These are phyloP conservation scores for Sabatieria punctata DNA, from an alignment of 2,888 invertebrate species.

Conservation along the genomic window DNA sequence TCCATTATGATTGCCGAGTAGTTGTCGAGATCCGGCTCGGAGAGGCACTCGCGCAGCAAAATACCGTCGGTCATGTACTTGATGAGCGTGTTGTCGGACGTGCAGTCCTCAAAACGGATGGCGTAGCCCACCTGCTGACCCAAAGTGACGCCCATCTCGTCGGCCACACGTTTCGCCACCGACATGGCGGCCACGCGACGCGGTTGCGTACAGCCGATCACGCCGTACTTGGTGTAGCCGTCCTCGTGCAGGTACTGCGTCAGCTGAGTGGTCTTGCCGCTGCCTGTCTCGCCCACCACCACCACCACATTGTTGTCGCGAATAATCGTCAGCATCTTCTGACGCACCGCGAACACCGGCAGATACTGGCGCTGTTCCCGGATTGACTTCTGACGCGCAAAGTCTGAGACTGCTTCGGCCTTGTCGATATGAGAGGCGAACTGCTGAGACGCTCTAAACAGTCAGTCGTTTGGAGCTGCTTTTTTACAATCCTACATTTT, in stretches of 20 bases:
- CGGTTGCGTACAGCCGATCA: constrained; percentile 96
- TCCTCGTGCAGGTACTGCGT: constrained; percentile 95
- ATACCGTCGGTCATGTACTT: constrained; percentile 99
- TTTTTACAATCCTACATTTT: no score
- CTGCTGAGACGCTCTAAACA: constrained; percentile 85
- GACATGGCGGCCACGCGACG: constrained; percentile 93
- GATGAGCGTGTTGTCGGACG: constrained; percentile 41
- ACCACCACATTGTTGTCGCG: constrained; percentile 46
- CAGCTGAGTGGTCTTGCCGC: constrained; percentile 91
- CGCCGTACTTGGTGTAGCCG: constrained; percentile 66
- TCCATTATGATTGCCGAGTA: constrained; percentile 99
- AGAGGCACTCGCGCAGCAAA: constrained; percentile 74
- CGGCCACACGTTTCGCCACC: constrained; percentile 93
- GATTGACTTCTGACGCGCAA: constrained; percentile 60
- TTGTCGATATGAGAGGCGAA: constrained; percentile 77
- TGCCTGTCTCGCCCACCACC: constrained; percentile 84
- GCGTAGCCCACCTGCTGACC: constrained; percentile 78
- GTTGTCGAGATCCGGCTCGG: constrained; percentile 87
- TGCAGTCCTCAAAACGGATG: constrained; percentile 98
- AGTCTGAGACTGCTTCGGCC: constrained; percentile 47
- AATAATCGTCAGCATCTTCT: constrained; percentile 46
- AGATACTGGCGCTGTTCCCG: constrained; percentile 70
- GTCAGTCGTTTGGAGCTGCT: constrained; percentile 44
- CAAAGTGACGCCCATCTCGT: constrained; percentile 79
- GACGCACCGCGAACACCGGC: constrained; percentile 84